Conservation (phyloP, 2,797 vertebrate species). For the Hirundo rustica region DNA sequence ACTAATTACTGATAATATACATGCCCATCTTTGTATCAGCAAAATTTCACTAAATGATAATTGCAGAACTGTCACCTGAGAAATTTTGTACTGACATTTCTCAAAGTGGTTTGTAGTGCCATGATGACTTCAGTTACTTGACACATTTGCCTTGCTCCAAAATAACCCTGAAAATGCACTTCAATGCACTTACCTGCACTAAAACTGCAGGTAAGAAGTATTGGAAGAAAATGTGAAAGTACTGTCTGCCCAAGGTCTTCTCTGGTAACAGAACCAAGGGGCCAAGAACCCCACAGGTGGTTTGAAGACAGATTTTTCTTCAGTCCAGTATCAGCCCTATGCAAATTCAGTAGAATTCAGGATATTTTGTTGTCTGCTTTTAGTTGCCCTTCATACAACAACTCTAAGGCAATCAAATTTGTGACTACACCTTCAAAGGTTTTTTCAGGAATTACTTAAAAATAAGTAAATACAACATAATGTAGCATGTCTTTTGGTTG, state of each 20-base stretch:
- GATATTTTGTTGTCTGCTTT: background rate
- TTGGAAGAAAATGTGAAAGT: background rate
- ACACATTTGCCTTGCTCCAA: background rate
- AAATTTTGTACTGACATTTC: background rate
- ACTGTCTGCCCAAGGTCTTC: background rate
- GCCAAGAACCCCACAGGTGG: background rate
- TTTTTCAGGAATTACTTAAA: background rate
- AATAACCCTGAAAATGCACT: background rate
- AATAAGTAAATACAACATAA: background rate
- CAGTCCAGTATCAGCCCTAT: background rate
- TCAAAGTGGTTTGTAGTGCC: background rate
- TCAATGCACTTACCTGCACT: background rate
- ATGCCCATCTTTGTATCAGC: background rate
- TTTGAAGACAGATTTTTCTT: background rate
- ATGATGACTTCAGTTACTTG: background rate
- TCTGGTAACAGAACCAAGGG: rapidly evolving
- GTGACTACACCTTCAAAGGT: background rate
- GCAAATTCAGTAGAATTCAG: background rate
- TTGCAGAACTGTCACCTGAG: background rate
- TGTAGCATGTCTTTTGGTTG: background rate
- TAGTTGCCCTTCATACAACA: background rate
- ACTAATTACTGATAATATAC: background rate
- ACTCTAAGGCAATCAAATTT: background rate
- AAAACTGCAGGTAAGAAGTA: background rate
- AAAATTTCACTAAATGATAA: background rate